Evolutionary conservation across 2,888 invertebrate species (phyloP).

Genomic region (Yponomeuta malinellus): DNA sequence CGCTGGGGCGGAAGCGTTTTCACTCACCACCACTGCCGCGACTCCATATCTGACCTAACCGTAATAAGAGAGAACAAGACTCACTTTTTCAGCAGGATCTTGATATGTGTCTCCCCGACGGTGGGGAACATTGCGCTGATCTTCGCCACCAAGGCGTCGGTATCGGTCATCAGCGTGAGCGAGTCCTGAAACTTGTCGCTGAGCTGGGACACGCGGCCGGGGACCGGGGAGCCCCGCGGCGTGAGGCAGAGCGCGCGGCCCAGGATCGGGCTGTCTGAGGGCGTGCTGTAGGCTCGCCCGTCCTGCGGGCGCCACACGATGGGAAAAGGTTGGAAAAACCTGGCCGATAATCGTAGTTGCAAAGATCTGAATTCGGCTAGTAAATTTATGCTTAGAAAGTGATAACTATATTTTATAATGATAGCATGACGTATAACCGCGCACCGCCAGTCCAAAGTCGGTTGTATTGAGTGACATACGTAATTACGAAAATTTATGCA

Average conservation of each 20-base stretch:
- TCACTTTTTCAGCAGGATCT: slow-evolving; percentile 91
- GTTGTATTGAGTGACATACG: too few species aligned
- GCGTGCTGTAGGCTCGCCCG: slow-evolving; percentile 51
- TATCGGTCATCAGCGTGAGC: slow-evolving; percentile 78
- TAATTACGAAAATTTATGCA: too few species aligned
- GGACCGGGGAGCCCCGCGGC: slow-evolving; percentile 65
- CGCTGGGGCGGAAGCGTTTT: too few species aligned
- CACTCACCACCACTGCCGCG: not conserved
- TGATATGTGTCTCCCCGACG: slow-evolving; percentile 91
- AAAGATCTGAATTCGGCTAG: too few species aligned
- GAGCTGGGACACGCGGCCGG: slow-evolving; percentile 65
- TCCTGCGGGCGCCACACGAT: slow-evolving; percentile 34
- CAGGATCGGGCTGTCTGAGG: slow-evolving; percentile 61
- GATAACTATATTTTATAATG: too few species aligned
- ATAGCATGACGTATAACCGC: too few species aligned
- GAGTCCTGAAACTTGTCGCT: slow-evolving; percentile 78
- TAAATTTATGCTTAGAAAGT: too few species aligned
- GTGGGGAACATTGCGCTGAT: slow-evolving; percentile 94
- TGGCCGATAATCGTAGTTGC: not conserved
- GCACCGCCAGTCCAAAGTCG: too few species aligned
- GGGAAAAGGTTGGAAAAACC: not conserved
- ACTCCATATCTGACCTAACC: not conserved
- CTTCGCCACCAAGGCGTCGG: slow-evolving; percentile 85
- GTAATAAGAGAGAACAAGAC: slow-evolving; percentile 36
- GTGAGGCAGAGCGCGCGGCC: slow-evolving; percentile 67